Conservation (phyloP, 2,797 vertebrate species). For the Gila robusta region DNA sequence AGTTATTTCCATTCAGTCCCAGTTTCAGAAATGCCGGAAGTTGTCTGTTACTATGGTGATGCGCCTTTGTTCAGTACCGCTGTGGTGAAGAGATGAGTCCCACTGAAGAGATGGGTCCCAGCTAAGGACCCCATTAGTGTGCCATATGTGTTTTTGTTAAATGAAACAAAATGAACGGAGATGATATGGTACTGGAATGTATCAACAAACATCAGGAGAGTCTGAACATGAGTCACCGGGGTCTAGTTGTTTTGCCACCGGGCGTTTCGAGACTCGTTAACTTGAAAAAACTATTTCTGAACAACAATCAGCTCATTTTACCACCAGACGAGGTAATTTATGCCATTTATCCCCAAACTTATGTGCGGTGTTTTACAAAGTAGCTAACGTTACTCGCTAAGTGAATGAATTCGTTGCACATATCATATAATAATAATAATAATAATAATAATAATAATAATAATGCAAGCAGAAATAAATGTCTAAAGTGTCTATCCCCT, state of each 20-base stretch:
- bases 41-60: constrained; percentile 17
- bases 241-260: constrained; percentile 50
- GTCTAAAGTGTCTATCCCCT: neutral
- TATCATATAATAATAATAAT: neutral
- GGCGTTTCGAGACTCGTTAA: constrained; percentile 44
- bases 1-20: neutral
- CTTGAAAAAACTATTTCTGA: constrained; percentile 56
- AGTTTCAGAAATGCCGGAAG: constrained; percentile 26
- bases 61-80: fast-evolving
- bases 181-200: constrained; percentile 51
- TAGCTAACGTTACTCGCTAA: neutral
- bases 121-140: too few relatives aligned
- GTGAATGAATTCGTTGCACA: neutral
- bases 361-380: neutral
- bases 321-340: constrained; percentile 54
- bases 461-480: neutral
- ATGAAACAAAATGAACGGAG: constrained; percentile 33
- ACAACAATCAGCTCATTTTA: constrained; percentile 59
- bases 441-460: too few relatives aligned
- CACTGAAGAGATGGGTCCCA: too few relatives aligned
- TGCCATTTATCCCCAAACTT: neutral
- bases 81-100: too few relatives aligned
- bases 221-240: constrained; percentile 59
- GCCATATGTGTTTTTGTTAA: neutral
- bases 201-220: constrained; percentile 40